Evolutionary conservation across 2,113 vertebrate species (phyloP).

Genomic region (Mobula birostris): DNA sequence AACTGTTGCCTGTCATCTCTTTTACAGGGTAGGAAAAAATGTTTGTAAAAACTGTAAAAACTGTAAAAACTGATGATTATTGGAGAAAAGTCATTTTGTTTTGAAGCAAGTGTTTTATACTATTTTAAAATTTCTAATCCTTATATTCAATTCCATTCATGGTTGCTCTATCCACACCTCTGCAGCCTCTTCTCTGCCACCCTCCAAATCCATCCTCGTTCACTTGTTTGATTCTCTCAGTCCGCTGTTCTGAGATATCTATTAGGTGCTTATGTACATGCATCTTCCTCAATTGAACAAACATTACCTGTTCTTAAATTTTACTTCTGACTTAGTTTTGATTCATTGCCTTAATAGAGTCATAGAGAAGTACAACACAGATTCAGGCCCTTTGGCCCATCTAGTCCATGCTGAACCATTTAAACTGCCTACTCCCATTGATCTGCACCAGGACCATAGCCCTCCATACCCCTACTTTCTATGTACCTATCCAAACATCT

Average conservation of each 20-base stretch:
- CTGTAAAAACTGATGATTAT: not conserved
- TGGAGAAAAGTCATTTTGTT: not conserved
- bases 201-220: not conserved
- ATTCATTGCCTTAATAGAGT: not conserved
- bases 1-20: not conserved
- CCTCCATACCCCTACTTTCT: no score
- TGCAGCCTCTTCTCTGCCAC: not conserved
- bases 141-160: not conserved
- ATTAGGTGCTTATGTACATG: not conserved
- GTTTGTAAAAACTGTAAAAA: no score
- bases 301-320: not conserved
- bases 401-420: no score
- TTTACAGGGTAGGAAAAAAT: not conserved
- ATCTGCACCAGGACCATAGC: no score
- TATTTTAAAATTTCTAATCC: not conserved
- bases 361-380: no score
- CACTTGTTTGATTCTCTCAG: not conserved
- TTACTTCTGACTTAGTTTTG: not conserved
- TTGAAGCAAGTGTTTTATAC: not conserved
- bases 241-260: not conserved
- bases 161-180: not conserved
- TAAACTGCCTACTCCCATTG: no score
- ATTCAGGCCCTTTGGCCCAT: no score
- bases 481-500: no score
- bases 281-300: no score